Percentiles rank a stretch among this genome's conserved stretches.
Conservation (phyloP, 1,140 invertebrate genomes). For the Anagrus nilaparvatae region DNA sequence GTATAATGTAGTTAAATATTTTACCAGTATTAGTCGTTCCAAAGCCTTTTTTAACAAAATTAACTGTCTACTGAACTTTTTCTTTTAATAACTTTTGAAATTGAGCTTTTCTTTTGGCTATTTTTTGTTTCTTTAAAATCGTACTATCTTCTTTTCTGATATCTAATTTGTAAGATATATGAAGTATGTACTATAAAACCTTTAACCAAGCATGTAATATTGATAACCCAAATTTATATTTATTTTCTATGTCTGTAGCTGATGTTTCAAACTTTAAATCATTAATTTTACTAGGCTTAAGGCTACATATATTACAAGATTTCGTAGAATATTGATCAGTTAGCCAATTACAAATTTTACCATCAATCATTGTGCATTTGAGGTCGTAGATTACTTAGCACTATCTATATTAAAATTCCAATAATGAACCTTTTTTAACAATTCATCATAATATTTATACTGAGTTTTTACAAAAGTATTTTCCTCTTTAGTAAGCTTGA, state of each 20-base stretch:
- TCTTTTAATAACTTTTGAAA: too few species aligned
- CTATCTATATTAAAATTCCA: background rate
- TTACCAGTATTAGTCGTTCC: too few species aligned
- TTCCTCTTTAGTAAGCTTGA: conserved; percentile 25
- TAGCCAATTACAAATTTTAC: conserved; percentile 34
- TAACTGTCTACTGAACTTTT: too few species aligned
- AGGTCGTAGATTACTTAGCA: conserved; percentile 17
- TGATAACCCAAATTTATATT: conserved; percentile 28
- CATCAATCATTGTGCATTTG: conserved; percentile 34
- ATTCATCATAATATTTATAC: conserved; percentile 3
- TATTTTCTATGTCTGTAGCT: conserved; percentile 12
- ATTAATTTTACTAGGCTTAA: conserved; percentile 28
- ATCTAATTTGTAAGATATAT: too few species aligned
- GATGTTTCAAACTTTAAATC: conserved; percentile 12
- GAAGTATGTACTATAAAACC: too few species aligned
- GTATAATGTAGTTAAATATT: too few species aligned
- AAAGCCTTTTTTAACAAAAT: too few species aligned
- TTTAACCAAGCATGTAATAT: conserved; percentile 26
- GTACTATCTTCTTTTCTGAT: too few species aligned
- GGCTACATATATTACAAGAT: conserved; percentile 31
- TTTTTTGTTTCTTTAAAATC: too few species aligned
- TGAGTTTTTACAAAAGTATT: conserved; percentile 16
- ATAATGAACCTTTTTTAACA: conserved; percentile 2
- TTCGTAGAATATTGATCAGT: conserved; percentile 26
- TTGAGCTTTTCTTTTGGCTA: too few species aligned